Base-by-base conservation (phyloP, 2,888 invertebrate species). In the Autographa pulchrina region DNA sequence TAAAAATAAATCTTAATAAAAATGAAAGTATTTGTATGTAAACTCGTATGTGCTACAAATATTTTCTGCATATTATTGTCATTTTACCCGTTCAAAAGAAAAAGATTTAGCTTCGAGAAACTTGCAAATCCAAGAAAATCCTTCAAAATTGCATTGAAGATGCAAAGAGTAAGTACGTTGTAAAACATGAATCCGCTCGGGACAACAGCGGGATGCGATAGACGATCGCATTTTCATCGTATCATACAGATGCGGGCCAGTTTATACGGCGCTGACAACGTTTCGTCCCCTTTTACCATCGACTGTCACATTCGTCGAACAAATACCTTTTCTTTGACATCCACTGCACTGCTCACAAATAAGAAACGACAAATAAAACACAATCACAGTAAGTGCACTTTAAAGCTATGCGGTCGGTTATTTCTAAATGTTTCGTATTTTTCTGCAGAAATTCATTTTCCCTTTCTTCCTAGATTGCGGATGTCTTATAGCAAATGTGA, bases 371-470 rank as follows among this genome's bases (percentile, higher is more conserved):
- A 86, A 87, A 86, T 87, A 85, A 85, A 88, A 85, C 85, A 90
- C 89, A 91, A 91, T 91, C 91, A 89, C 75, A 59, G 86, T 88
- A 86, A 92, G 91, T 91, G 91, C 91, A 89, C 88, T 88, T 85
- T 85, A 79, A 85, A 86, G 82, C 79, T 84, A 75, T 76, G 82
- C 81, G 85, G 85, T 85, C 66, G 80, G 85, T 83, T 89, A 88
- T 89, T 84, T 87, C 84, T 79, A 75, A 79, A 86, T 86, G 80
- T 80, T 82, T 74, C 78, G 77, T 80, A 85, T 86, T 86, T 85
- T 82, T 85, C 83, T 82, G 81, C 78, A 75, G 75, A 83, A 78
- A 82, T 77, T 76, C 78, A 73, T 65, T 78, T 79, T 76, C 70
- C 69, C 76, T 80, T 77, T 74, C 80, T 78, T 72, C 77, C 68